A percentile compares a stretch with the other conserved stretches of the same genome.
Evolutionary conservation across 2,888 invertebrate species (phyloP).

Genomic region (Nymphalis c-album): DNA sequence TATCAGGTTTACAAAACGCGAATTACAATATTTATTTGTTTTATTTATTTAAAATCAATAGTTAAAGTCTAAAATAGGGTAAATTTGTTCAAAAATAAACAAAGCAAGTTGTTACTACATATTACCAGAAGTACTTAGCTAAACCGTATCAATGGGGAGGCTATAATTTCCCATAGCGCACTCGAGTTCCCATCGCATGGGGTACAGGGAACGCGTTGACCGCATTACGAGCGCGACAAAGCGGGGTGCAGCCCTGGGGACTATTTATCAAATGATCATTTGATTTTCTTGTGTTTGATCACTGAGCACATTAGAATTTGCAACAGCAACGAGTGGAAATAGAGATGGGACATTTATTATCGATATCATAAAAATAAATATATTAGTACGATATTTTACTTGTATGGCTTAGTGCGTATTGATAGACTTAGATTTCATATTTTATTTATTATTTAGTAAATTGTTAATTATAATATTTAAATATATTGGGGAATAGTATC

Average conservation of each 20-base stretch:
- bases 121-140: conserved; percentile 37
- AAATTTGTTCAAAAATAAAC: conserved; percentile 27
- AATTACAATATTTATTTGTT: too few relatives aligned
- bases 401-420: too few relatives aligned
- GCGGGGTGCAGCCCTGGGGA: conserved; percentile 62
- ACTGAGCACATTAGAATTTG: conserved; percentile 80
- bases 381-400: neutral
- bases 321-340: conserved; percentile 55
- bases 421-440: too few relatives aligned
- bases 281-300: conserved; percentile 83
- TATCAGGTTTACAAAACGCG: too few relatives aligned
- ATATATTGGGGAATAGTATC: too few relatives aligned
- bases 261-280: conserved; percentile 83
- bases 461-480: too few relatives aligned
- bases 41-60: too few relatives aligned
- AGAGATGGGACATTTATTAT: conserved; percentile 58
- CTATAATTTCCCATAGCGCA: conserved; percentile 60
- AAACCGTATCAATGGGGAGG: conserved; percentile 54
- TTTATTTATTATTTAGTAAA: too few relatives aligned
- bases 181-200: conserved; percentile 43
- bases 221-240: conserved; percentile 65
- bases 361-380: conserved; percentile 7
- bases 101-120: conserved; percentile 36
- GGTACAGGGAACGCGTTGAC: conserved; percentile 55
- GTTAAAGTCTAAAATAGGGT: neutral